Evolutionary conservation across 2,888 invertebrate species (phyloP), one percentile per base, ranked within the genome.

Genomic region (Lycaena phlaeas): DNA sequence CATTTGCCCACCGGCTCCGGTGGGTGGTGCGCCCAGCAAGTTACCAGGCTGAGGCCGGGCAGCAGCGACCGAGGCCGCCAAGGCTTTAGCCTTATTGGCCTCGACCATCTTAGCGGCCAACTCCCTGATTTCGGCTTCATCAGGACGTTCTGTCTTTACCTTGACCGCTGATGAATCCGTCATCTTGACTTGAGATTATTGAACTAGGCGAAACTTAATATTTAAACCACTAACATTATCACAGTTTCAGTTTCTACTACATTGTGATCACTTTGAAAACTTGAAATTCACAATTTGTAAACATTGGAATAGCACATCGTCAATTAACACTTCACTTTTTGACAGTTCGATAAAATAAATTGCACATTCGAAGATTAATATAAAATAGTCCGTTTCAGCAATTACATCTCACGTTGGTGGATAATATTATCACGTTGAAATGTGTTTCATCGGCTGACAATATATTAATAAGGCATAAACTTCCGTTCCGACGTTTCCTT

Each of bases 31-130:
- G 36, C 73, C 75, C 49, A 67, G 62, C 46, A 76, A 46, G 26
- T 61, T 60, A 49, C 86, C 75, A 48, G 87, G 85, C 38, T 58
- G 87, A 38, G 70, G 75, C 50, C 85, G 85, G 36, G 81, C 68
- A 59, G 77, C 87, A 57, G 86, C 87, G 48, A 75, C 82, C 26
- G 85, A 74, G 15, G 78, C 71, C 50, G 79, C 70, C 57, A 76
- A 50, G 38, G 87, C 81, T 46, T 88, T 88, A 54, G 89, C 90
- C 71, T 91, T 91, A 70, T 93, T 90, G 44, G 91, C 91, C 78
- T 94, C 94, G 75, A 91, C 89, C 90, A 95, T 91, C 78, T 94
- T 93, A 59, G 92, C 92, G 53, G 95, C 95, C 82, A 95, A 67
- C 75, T 92, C 94, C 62, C 90, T 87, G 64, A 95, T 95, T 85